Conservation (phyloP, 2,797 vertebrate species). For the Enoplosus armatus region DNA sequence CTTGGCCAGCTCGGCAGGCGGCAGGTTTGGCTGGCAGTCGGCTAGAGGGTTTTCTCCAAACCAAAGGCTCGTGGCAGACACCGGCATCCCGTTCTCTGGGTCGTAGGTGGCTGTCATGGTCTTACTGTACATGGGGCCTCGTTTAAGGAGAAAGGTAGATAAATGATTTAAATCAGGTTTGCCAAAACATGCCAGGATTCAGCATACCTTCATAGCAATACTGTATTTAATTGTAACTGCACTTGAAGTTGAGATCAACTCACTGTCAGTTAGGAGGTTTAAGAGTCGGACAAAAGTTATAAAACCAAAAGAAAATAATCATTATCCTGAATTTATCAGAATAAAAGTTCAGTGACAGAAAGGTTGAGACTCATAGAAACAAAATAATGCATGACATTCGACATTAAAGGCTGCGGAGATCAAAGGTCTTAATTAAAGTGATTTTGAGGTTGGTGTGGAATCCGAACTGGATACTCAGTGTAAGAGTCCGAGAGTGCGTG, state of each 20-base stretch:
- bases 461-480: background rate
- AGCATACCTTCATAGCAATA: background rate
- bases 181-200: background rate
- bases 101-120: slow-evolving; percentile 95
- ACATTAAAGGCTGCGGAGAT: slow-evolving; percentile 2
- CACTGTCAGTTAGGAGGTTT: background rate
- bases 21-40: slow-evolving; percentile 85
- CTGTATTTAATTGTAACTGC: background rate
- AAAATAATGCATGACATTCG: background rate
- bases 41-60: slow-evolving; percentile 91
- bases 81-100: slow-evolving; percentile 91
- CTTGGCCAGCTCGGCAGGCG: slow-evolving; percentile 89
- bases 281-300: background rate
- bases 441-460: slow-evolving; percentile 8
- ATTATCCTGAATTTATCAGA: too few species aligned
- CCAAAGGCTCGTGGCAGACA: slow-evolving; percentile 92
- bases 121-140: slow-evolving; percentile 91
- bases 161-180: background rate
- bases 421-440: slow-evolving; percentile 15
- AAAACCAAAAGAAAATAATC: background rate
- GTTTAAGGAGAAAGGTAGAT: slow-evolving; percentile 62
- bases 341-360: slow-evolving; percentile 13
- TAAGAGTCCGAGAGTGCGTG: background rate
- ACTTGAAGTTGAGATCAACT: background rate
- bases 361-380: background rate